phyloP scores from a whole-genome alignment of 2,888 invertebrate species.

The Taphrorychus bicolor region DNA sequence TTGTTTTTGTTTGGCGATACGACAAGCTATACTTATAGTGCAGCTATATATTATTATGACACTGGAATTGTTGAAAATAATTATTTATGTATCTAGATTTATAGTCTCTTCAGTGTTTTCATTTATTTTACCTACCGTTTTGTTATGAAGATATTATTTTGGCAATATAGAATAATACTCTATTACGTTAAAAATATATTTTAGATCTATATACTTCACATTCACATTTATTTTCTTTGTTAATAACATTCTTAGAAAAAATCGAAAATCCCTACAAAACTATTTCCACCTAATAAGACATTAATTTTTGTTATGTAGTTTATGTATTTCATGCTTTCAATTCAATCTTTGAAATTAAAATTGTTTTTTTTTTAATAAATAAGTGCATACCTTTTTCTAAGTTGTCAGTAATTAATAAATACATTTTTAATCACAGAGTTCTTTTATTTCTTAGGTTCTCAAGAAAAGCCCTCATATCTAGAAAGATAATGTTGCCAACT shows the following conservation, averaged over 20 bases:
- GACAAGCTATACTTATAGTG: not conserved
- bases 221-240: no score
- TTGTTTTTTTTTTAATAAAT: conserved; percentile 11
- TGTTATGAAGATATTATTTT: conserved; percentile 12
- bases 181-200: conserved; percentile 19
- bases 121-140: conserved; percentile 16
- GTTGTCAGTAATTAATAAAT: conserved; percentile 59
- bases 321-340: conserved; percentile 17
- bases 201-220: no score
- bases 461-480: no score
- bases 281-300: conserved; percentile 15
- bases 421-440: conserved; percentile 22
- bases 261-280: not conserved
- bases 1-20: not conserved
- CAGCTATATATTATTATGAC: not conserved
- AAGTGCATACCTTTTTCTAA: conserved; percentile 53
- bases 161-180: conserved; percentile 14
- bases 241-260: conserved; percentile 9
- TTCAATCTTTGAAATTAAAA: not conserved
- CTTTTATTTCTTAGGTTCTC: not conserved
- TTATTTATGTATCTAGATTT: not conserved
- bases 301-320: not conserved
- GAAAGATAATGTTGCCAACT: no score
- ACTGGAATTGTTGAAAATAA: not conserved
- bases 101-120: not conserved